Evolutionary conservation across 2,888 invertebrate species (phyloP).

Genomic region (Pristionchus entomophagus): DNA sequence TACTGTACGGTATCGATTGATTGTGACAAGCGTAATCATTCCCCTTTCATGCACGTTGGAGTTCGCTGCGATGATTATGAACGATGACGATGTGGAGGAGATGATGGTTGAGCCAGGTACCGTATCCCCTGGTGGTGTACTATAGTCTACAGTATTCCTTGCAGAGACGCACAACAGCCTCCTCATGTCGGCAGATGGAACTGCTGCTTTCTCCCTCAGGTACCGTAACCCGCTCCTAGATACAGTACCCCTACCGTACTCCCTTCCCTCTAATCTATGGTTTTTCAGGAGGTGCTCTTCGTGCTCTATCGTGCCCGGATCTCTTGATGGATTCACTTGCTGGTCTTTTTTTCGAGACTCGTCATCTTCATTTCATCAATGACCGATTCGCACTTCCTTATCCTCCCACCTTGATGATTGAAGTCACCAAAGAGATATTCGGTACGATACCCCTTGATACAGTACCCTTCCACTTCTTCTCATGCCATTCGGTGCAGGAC

Average conservation of each 20-base stretch:
- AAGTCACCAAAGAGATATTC: background rate
- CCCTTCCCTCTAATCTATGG: background rate
- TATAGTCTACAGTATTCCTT: background rate
- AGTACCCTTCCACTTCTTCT: too few relatives aligned
- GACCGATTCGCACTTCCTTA: too few relatives aligned
- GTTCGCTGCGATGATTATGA: too few relatives aligned
- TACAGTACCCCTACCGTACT: background rate
- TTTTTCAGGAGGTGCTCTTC: background rate
- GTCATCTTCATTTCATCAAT: background rate
- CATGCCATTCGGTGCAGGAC: too few relatives aligned
- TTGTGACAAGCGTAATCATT: too few relatives aligned
- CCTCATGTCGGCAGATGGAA: background rate
- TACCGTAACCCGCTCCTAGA: conserved; percentile 21
- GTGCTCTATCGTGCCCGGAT: background rate
- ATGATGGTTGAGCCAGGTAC: conserved; percentile 19
- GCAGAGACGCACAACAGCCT: conserved; percentile 1
- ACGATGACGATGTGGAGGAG: background rate
- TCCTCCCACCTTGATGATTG: too few relatives aligned
- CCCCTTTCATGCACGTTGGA: too few relatives aligned
- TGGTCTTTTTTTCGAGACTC: background rate
- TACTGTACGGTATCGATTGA: too few relatives aligned
- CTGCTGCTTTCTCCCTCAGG: background rate
- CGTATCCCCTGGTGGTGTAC: background rate
- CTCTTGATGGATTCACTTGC: background rate
- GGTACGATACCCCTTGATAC: too few relatives aligned